Evolutionary conservation across 2,888 invertebrate genomes (phyloP).

Genomic region (Papilio protenor): DNA sequence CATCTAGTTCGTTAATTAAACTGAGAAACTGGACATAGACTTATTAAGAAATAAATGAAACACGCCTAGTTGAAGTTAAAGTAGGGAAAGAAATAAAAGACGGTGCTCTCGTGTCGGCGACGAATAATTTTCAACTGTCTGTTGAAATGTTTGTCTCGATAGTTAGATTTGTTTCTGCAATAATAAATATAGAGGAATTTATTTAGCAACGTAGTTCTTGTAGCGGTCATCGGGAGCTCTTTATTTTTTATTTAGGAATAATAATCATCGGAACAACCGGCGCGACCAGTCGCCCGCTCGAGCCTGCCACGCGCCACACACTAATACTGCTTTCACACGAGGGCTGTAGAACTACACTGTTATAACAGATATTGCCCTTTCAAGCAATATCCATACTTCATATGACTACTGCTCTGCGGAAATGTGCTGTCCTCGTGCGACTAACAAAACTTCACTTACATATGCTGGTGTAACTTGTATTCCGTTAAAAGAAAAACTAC

Average conservation of each 20-base stretch:
- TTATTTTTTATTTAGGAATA: conserved; percentile 64
- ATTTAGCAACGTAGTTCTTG: conserved; percentile 53
- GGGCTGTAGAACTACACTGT: not conserved
- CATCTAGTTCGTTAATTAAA: conserved; percentile 75
- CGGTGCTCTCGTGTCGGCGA: conserved; percentile 58
- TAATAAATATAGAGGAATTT: conserved; percentile 49
- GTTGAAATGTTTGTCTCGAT: conserved; percentile 52
- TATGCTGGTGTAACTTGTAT: too few relatives aligned
- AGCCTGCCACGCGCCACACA: conserved; percentile 61
- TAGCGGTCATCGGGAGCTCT: conserved; percentile 55
- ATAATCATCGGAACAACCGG: conserved; percentile 53
- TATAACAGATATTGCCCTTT: not conserved
- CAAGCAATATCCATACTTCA: not conserved
- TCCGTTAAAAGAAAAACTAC: too few relatives aligned
- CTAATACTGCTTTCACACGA: conserved; percentile 44
- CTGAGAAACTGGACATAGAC: conserved; percentile 60
- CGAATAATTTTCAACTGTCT: conserved; percentile 53
- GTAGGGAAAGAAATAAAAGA: conserved; percentile 56
- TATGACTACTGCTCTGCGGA: not conserved
- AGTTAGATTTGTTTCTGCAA: conserved; percentile 42
- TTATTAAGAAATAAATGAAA: conserved; percentile 79
- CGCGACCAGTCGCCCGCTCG: conserved; percentile 50
- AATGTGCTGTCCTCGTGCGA: too few relatives aligned
- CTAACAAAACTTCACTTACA: too few relatives aligned
- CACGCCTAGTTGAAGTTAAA: conserved; percentile 58